Base-by-base conservation (phyloP, 2,888 invertebrate species). In the Bombyx huttoni region DNA sequence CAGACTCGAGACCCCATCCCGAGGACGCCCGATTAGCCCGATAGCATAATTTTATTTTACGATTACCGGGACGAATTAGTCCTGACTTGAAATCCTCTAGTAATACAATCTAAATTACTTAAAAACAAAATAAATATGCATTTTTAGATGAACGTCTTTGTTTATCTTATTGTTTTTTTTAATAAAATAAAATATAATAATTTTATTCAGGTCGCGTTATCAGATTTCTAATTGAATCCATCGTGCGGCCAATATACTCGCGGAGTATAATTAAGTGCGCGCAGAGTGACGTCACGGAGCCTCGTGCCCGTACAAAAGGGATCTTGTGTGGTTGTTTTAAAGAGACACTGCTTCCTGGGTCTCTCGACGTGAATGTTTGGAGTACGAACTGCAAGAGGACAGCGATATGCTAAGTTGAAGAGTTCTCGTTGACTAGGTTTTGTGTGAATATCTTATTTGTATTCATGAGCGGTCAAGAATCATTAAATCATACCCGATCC, bases 261-360 rank as follows among this genome's bases (percentile, higher is more conserved):
- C 12, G 40, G 55, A 60, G 56, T 51, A 57, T 58, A 64, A 66
- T 71, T 70, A 63, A 68, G 69, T 64, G 67, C 63, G 57, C 52
- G 62, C 64, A 59, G 58, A 65, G 63, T 61, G 56, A 61, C 61
- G 67, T 61, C 67, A 60, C 63, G 59, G 62, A 58, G 64, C 66
- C 65, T 66, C 65, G 62, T 70, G 67, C 66, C 64, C 3, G 70
- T 68, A 73, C 67, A 78, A 78, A 74, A 73, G 78, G 75, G 67
- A 73, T 77, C 75, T 81, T 72, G 68, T 77, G 76, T 69, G 73
- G 75, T 75, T 77, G 75, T 74, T 78, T 74, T 70, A 77, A 76
- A 79, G 73, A 71, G 75, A 73, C 68, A 65, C 67, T 62, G 69
- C 73, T 77, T 77, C 73, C 78, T 71, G 73, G 65, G 67, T 67